phyloP scores from a whole-genome alignment of 30 jellyfish, hydroid and myxozoan genomes.

The Pseudorhiza aurosa region DNA sequence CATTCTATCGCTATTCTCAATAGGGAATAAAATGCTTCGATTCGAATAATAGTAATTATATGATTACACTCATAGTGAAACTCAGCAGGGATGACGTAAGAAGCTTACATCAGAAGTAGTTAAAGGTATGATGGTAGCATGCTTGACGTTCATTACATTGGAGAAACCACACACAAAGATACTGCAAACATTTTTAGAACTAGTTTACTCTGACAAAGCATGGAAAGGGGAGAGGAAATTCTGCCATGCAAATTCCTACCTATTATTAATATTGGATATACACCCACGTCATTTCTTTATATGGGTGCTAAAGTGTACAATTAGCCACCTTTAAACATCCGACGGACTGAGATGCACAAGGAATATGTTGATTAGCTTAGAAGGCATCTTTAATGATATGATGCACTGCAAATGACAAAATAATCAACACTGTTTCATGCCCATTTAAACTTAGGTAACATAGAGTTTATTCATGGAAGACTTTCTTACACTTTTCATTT shows the following conservation, averaged over 20 bases:
- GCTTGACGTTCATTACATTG: too few species aligned
- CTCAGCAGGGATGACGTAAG: too few species aligned
- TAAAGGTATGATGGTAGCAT: too few species aligned
- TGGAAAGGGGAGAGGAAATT: slow-evolving; percentile 16
- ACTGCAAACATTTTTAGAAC: neutral
- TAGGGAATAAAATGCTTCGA: too few species aligned
- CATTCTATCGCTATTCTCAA: too few species aligned
- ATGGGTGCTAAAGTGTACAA: slow-evolving; percentile 33
- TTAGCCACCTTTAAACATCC: neutral
- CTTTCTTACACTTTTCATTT: neutral
- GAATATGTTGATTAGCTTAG: neutral
- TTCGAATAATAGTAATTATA: too few species aligned
- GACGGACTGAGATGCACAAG: neutral
- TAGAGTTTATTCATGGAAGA: slow-evolving; percentile 18
- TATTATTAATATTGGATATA: slow-evolving; percentile 10
- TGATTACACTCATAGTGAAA: too few species aligned
- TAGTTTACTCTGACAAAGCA: slow-evolving; percentile 19
- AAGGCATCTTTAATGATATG: neutral
- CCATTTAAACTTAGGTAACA: neutral
- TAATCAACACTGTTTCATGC: neutral
- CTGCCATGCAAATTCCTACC: neutral
- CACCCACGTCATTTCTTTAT: neutral
- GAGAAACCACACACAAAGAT: too few species aligned
- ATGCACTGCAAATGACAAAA: neutral
- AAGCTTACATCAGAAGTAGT: too few species aligned